Evolutionary conservation across 1,140 invertebrate species (phyloP).

Genomic region (Caenorhabditis remanei): DNA sequence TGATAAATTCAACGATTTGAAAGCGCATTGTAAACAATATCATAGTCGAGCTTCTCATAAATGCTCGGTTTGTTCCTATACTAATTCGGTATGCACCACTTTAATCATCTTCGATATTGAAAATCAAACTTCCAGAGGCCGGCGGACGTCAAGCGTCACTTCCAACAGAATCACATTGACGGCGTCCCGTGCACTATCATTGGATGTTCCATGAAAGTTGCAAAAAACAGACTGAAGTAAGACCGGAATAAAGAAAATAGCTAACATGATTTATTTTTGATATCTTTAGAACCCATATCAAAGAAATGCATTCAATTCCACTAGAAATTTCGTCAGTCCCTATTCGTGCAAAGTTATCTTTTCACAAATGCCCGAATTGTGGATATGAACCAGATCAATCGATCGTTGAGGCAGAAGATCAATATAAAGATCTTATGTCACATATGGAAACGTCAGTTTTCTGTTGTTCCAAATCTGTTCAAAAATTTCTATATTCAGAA

Average conservation of each 20-base stretch:
- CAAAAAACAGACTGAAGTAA: conserved; percentile 53
- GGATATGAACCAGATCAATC: conserved; percentile 4
- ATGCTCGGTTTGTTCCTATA: conserved; percentile 23
- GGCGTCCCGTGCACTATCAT: conserved; percentile 55
- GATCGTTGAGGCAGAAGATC: background rate
- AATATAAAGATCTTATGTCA: conserved; percentile 11
- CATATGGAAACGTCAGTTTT: background rate
- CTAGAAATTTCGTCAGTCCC: background rate
- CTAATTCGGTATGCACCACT: background rate
- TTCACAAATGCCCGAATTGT: background rate
- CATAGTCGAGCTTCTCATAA: conserved; percentile 13
- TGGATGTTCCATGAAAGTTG: conserved; percentile 37
- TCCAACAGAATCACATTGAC: conserved; percentile 23
- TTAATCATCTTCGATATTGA: background rate
- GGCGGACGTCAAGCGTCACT: background rate
- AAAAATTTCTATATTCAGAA: background rate
- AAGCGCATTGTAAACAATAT: background rate
- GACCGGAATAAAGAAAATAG: background rate
- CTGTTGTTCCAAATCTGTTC: background rate
- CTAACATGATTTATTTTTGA: background rate
- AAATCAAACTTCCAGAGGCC: conserved; percentile 9
- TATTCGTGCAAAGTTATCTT: conserved; percentile 2
- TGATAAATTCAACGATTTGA: background rate
- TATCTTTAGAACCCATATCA: background rate
- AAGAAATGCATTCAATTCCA: background rate